phyloP scores from a whole-genome alignment of 1,140 invertebrate genomes.

The Drosophila insularis region DNA sequence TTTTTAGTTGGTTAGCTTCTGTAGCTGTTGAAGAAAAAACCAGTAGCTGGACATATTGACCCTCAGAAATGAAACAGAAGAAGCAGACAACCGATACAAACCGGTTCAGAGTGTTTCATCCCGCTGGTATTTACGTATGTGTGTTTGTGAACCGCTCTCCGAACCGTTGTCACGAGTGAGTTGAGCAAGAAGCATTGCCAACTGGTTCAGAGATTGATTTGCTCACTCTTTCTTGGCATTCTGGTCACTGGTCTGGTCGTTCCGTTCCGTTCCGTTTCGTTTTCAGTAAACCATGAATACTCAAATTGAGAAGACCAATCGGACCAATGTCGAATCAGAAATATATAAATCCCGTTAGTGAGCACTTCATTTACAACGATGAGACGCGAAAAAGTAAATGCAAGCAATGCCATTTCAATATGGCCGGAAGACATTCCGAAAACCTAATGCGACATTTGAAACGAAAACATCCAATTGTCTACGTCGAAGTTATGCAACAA shows the following conservation, averaged over 20 bases:
- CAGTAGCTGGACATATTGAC: conserved; percentile 18
- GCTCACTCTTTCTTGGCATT: conserved; percentile 32
- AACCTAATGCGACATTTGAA: conserved; percentile 60
- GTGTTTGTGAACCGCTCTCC: conserved; percentile 39
- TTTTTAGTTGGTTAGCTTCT: not conserved
- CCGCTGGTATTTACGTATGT: not conserved
- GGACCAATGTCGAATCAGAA: conserved; percentile 35
- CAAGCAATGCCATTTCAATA: conserved; percentile 50
- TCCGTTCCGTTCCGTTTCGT: not conserved
- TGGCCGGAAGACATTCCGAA: conserved; percentile 59
- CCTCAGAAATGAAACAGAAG: not conserved
- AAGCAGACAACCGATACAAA: conserved; percentile 43
- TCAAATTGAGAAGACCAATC: conserved; percentile 31
- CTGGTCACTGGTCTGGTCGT: not conserved
- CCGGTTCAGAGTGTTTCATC: conserved; percentile 40
- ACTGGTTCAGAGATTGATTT: conserved; percentile 56
- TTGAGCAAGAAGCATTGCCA: conserved; percentile 33
- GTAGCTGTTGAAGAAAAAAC: not conserved
- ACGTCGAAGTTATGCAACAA: conserved; percentile 33
- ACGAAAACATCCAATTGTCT: conserved; percentile 45
- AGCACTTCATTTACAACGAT: conserved; percentile 52
- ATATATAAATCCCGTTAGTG: conserved; percentile 45
- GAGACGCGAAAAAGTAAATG: conserved; percentile 53
- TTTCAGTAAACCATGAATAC: conserved; percentile 45
- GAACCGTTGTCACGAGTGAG: conserved; percentile 58